Conservation (phyloP, 2,888 invertebrate species). For the Hirtodrosophila confusa region DNA sequence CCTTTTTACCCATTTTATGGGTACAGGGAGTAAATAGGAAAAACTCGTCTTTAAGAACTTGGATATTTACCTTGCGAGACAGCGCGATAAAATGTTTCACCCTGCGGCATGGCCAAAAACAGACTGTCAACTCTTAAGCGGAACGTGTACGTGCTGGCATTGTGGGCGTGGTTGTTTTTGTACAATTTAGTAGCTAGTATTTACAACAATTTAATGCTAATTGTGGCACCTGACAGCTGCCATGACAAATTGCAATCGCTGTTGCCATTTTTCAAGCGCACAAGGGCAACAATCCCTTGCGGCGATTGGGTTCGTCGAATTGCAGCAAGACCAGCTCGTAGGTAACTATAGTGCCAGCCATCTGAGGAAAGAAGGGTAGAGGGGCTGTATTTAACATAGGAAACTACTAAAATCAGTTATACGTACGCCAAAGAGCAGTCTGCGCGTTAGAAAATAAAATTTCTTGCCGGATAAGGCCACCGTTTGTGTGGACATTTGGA, state of each 20-base stretch:
- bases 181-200: conserved; percentile 37
- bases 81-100: conserved; percentile 77
- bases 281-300: conserved; percentile 75
- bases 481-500: conserved; percentile 86
- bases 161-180: conserved; percentile 51
- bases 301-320: conserved; percentile 84
- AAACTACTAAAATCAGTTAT: neutral
- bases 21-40: neutral
- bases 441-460: conserved; percentile 86
- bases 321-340: conserved; percentile 89
- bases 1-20: too few relatives aligned
- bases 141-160: conserved; percentile 14
- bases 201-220: conserved; percentile 53
- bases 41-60: neutral
- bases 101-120: conserved; percentile 62
- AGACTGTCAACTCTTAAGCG: conserved; percentile 34
- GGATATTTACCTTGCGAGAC: conserved; percentile 66
- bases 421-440: conserved; percentile 86
- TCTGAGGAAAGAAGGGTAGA: conserved; percentile 77
- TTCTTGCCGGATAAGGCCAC: conserved; percentile 87
- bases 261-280: conserved; percentile 64
- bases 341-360: conserved; percentile 87
- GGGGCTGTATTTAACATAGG: conserved; percentile 1
- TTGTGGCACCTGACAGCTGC: conserved; percentile 58
- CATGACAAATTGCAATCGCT: conserved; percentile 58